Evolutionary conservation across 2,888 invertebrate genomes (phyloP).

Genomic region (Eretmocerus hayati): DNA sequence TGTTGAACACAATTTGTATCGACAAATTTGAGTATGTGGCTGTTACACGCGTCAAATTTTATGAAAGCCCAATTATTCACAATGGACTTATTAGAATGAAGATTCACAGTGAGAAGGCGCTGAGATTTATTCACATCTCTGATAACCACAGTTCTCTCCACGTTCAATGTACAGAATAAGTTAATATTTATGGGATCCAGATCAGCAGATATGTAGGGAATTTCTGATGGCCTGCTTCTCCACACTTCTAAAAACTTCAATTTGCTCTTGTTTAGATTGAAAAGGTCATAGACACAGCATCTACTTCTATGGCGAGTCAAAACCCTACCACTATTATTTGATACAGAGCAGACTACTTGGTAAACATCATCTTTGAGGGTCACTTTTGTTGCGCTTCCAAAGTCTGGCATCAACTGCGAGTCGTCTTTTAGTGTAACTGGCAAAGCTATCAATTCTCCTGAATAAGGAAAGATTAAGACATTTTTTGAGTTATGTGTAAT

Average conservation of each 20-base stretch:
- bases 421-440: constrained; percentile 28
- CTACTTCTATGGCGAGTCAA: constrained; percentile 17
- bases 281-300: constrained; percentile 13
- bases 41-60: constrained; percentile 30
- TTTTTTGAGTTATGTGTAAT: constrained; percentile 26
- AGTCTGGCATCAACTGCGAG: constrained; percentile 33
- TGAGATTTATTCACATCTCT: constrained; percentile 30
- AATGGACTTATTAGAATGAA: constrained; percentile 22
- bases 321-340: constrained; percentile 12
- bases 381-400: constrained; percentile 33
- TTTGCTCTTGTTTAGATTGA: constrained; percentile 21
- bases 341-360: constrained; percentile 23
- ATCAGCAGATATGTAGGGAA: constrained; percentile 37
- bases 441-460: constrained; percentile 35
- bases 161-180: constrained; percentile 32
- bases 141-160: constrained; percentile 29
- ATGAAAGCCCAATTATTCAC: constrained; percentile 37
- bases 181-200: constrained; percentile 30
- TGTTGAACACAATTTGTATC: constrained; percentile 40
- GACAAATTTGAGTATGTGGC: constrained; percentile 31
- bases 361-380: constrained; percentile 28
- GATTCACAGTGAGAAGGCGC: constrained; percentile 10
- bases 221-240: constrained; percentile 24
- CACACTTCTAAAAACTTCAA: constrained; percentile 29
- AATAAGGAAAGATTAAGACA: constrained; percentile 39